Evolutionary conservation across 2,797 vertebrate species (phyloP).

Genomic region (Melanotaenia boesemani): DNA sequence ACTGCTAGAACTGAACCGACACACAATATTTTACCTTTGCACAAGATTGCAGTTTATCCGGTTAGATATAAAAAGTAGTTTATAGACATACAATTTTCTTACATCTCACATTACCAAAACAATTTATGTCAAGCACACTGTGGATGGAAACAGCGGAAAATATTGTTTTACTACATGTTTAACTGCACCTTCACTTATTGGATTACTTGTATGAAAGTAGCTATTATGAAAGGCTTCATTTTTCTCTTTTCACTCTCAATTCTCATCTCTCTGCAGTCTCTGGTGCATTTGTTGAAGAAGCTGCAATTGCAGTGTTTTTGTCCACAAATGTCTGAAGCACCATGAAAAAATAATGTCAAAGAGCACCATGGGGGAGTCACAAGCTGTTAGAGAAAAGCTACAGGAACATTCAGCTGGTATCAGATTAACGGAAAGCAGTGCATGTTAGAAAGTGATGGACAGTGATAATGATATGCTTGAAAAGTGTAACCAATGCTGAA

Average conservation of each 20-base stretch:
- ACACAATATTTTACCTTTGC: neutral
- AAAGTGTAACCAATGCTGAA: neutral
- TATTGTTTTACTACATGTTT: too few relatives aligned
- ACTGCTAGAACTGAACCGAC: too few relatives aligned
- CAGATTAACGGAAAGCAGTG: neutral
- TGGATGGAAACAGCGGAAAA: too few relatives aligned
- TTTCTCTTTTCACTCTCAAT: neutral
- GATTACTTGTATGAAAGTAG: neutral
- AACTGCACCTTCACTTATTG: neutral
- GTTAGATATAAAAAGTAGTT: neutral
- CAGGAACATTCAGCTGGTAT: neutral
- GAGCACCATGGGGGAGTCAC: neutral
- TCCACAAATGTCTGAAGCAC: too few relatives aligned
- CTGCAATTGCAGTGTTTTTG: neutral
- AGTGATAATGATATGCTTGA: neutral
- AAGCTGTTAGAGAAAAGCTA: neutral
- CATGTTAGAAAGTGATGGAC: neutral
- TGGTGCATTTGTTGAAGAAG: neutral
- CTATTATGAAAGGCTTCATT: neutral
- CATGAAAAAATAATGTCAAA: neutral
- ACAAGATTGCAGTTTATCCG: neutral
- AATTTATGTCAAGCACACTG: neutral
- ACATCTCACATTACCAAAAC: neutral
- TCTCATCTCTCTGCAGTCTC: neutral
- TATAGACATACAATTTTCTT: neutral